Base-by-base conservation (phyloP, 2,888 invertebrate genomes). In the Molorchus minor region DNA sequence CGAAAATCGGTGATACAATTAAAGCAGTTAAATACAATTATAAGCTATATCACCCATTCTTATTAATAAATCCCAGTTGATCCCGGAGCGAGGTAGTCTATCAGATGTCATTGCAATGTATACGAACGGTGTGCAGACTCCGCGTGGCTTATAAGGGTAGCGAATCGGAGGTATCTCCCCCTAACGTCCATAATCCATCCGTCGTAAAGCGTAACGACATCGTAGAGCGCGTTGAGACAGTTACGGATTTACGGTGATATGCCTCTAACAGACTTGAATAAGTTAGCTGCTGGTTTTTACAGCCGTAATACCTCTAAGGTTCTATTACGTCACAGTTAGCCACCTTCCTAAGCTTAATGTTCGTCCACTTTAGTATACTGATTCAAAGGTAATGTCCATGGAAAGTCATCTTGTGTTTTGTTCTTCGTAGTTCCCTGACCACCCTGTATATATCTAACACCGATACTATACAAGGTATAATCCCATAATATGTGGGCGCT, bases 141-240 rank as follows among this genome's bases (percentile, higher is more conserved):
- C 60, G 60, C 57, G 61, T 61, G 62, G 68, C 68, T 70, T 66
- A 67, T 66, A 65, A 67, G 64, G 68, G 57, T 58, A 58, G 61
- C 47, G 43, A 41, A 62, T 58, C 61, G 61, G 55, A 60, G 49
- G 62, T 69, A 62, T 69, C 65, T 58, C 58, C 62, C 62, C 59
- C 56, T 62, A 64, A 65, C 67, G 67, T 68, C 65, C 62, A 66
- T 71, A 71, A 69, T 71, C 69, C 74, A 72, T 73, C 69, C 68
- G 69, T 76, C 75, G 75, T 76, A 76, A 77, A 73, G 72, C 71
- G 74, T 75, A 76, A 77, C 75, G 76, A 75, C 73, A 72, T 75
- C 75, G 72, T 74, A 72, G 71, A 74, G 71, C 70, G 67, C 70
- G 69, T 70, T 71, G 70, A 72, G 75, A 74, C 75, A 76, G 74